Conservation (phyloP, 2,113 vertebrate genomes). For the Odocoileus virginianus region DNA sequence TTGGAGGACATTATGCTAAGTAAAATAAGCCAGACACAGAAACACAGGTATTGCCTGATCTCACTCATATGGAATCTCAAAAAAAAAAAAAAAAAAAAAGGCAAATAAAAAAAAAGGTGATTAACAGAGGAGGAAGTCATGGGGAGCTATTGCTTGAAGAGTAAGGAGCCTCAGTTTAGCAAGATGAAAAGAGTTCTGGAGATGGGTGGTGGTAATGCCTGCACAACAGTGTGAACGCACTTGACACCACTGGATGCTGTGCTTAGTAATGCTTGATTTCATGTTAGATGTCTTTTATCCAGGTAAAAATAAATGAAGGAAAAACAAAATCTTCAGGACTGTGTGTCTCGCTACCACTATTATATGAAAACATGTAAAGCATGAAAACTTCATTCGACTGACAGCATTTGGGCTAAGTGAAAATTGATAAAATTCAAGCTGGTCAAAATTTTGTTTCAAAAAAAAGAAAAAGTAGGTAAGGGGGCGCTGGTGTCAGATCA, state of each 20-base stretch:
- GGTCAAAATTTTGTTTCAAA: not conserved
- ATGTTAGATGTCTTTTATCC: not conserved
- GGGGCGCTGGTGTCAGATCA: not conserved
- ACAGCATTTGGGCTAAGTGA: not conserved
- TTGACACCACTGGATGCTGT: not conserved
- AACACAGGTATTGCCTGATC: not conserved
- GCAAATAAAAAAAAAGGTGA: not conserved
- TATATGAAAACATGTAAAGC: not conserved
- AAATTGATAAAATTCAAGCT: not conserved
- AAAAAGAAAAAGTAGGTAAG: not conserved
- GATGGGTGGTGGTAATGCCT: not conserved
- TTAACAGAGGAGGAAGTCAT: not conserved
- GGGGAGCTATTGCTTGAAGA: not conserved
- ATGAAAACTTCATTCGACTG: not conserved
- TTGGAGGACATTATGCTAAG: not conserved
- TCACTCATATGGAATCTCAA: not conserved
- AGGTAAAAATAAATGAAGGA: not conserved
- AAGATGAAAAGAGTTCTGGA: not conserved
- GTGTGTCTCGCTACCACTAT: not conserved
- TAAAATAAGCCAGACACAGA: not conserved
- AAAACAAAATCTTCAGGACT: not conserved
- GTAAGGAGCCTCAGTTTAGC: not conserved
- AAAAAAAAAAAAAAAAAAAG: not conserved
- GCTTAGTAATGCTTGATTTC: not conserved
- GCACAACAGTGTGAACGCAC: too few relatives aligned